Conservation (phyloP, 2,113 vertebrate genomes). For the Urocitellus parryii region DNA sequence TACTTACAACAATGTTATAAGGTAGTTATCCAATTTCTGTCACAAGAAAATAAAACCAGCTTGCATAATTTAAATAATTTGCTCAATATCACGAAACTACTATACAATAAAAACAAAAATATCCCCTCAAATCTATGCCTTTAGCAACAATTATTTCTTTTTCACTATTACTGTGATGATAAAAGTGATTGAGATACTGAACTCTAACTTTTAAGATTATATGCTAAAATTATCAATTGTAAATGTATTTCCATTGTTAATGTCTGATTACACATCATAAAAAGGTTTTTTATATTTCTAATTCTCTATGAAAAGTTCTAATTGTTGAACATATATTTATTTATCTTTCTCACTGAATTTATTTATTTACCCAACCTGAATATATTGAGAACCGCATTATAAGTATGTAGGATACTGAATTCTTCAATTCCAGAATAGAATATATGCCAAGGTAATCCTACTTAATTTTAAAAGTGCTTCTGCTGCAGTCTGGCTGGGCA, state of each 20-base stretch:
- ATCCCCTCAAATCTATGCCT: not conserved
- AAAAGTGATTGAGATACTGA: not conserved
- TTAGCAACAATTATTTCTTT: not conserved
- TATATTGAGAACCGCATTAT: not conserved
- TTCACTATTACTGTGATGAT: not conserved
- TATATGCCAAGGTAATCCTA: not conserved
- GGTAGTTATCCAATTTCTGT: not conserved
- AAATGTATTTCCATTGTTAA: not conserved
- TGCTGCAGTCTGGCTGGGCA: too few species aligned
- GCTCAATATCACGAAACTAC: not conserved
- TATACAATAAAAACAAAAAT: not conserved
- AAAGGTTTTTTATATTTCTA: not conserved
- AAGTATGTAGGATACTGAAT: not conserved
- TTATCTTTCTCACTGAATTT: not conserved
- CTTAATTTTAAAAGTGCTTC: not conserved
- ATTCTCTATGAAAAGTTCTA: not conserved
- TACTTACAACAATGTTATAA: not conserved
- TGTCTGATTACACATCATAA: not conserved
- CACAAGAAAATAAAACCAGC: not conserved
- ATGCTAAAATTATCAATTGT: not conserved
- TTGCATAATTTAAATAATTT: not conserved
- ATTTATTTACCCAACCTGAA: not conserved
- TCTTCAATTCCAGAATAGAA: not conserved
- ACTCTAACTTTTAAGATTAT: not conserved
- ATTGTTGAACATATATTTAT: not conserved